phyloP scores from a whole-genome alignment of 2,888 invertebrate genomes.

The Heliothis peltigera region DNA sequence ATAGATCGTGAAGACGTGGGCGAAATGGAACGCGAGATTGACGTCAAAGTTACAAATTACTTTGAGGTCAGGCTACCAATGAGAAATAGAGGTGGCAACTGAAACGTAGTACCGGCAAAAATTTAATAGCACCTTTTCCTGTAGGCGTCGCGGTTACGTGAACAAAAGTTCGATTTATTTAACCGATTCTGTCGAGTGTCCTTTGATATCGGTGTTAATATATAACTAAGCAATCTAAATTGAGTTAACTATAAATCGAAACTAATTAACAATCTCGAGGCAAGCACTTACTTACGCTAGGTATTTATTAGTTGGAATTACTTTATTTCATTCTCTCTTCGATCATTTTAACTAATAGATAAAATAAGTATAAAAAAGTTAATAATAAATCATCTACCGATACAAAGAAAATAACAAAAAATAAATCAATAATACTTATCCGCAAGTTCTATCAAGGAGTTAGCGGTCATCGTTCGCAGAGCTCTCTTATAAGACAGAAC shows the following conservation, averaged over 20 bases:
- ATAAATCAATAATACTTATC: slow-evolving; percentile 14
- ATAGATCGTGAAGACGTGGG: slow-evolving; percentile 18
- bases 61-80: slow-evolving; percentile 23
- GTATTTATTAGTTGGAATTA: neutral
- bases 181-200: slow-evolving; percentile 6
- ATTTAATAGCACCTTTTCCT: slow-evolving; percentile 22
- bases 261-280: slow-evolving; percentile 8
- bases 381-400: too few relatives aligned
- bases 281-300: neutral
- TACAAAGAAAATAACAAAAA: neutral
- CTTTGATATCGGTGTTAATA: slow-evolving; percentile 11
- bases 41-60: slow-evolving; percentile 34
- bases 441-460: neutral
- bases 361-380: neutral
- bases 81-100: slow-evolving; percentile 19
- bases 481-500: slow-evolving; percentile 19
- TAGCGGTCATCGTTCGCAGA: slow-evolving; percentile 11
- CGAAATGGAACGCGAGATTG: slow-evolving; percentile 37
- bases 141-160: slow-evolving; percentile 4
- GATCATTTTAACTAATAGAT: neutral
- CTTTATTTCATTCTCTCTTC: neutral
- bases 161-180: slow-evolving; percentile 9
- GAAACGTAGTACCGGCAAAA: slow-evolving; percentile 9
- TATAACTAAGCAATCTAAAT: slow-evolving; percentile 19
- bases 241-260: slow-evolving; percentile 10